A percentile compares a stretch with the other conserved stretches of the same genome.
Conservation (phyloP, 2,888 invertebrate genomes). For the Nomada goodeniana region DNA sequence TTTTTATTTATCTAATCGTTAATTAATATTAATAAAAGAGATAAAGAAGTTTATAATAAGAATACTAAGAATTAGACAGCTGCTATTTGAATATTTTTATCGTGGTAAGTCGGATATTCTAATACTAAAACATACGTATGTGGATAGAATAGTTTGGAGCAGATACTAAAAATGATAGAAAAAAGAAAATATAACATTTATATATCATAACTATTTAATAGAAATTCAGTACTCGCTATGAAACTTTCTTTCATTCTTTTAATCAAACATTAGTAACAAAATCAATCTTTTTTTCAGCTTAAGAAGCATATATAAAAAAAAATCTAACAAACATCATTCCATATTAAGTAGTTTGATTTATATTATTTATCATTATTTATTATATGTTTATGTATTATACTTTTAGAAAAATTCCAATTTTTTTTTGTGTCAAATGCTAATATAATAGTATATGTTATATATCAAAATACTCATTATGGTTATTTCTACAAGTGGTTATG, state of each 20-base stretch:
- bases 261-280: slow-evolving; percentile 5
- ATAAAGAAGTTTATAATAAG: slow-evolving; percentile 18
- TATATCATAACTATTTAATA: slow-evolving; percentile 24
- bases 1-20: slow-evolving; percentile 43
- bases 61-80: slow-evolving; percentile 29
- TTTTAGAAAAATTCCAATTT: slow-evolving; percentile 31
- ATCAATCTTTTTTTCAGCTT: slow-evolving; percentile 29
- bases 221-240: slow-evolving; percentile 6
- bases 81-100: slow-evolving; percentile 31
- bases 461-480: slow-evolving; percentile 45
- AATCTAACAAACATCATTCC: slow-evolving; percentile 41
- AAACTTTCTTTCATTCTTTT: not conserved
- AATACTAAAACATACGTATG: not conserved
- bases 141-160: slow-evolving; percentile 7
- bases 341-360: slow-evolving; percentile 44
- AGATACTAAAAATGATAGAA: slow-evolving; percentile 16
- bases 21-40: slow-evolving; percentile 44
- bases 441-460: slow-evolving; percentile 29
- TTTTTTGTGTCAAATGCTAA: slow-evolving; percentile 30
- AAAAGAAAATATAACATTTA: slow-evolving; percentile 11
- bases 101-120: slow-evolving; percentile 38
- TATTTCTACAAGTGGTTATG: slow-evolving; percentile 49
- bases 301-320: slow-evolving; percentile 27
- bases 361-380: slow-evolving; percentile 64
- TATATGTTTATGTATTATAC: slow-evolving; percentile 36